Conservation (phyloP, 2,113 vertebrate species). For the Burhinus oedicnemus region DNA sequence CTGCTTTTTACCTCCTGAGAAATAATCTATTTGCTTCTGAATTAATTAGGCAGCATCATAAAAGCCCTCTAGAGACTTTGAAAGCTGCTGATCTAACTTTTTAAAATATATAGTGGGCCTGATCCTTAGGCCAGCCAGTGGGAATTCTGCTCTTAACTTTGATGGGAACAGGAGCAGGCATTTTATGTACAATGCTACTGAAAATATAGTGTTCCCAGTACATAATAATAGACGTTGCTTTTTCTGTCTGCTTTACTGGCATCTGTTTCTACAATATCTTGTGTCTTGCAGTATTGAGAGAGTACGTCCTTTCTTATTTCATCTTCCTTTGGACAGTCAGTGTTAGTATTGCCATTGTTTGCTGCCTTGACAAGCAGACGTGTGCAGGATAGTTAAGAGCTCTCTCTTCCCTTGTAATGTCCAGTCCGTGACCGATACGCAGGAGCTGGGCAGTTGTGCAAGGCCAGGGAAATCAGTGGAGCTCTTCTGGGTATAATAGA, state of each 20-base stretch:
- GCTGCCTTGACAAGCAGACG: neutral
- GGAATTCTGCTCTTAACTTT: conserved; percentile 8
- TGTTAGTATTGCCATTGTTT: neutral
- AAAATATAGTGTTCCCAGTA: neutral
- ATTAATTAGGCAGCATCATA: conserved; percentile 62
- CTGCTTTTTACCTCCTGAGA: conserved; percentile 61
- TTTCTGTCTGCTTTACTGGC: neutral
- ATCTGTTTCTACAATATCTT: neutral
- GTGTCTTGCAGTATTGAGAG: neutral
- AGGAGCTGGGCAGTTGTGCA: neutral
- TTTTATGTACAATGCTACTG: neutral
- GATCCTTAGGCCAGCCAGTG: neutral
- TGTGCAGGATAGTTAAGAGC: neutral
- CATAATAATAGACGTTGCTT: neutral
- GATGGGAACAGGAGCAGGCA: neutral
- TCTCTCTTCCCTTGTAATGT: neutral
- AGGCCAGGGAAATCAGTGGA: neutral
- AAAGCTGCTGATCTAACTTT: conserved; percentile 51
- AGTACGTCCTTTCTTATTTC: neutral
- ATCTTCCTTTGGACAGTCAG: neutral
- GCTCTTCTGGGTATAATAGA: neutral
- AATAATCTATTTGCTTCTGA: conserved; percentile 62
- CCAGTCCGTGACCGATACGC: neutral
- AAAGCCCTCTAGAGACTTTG: conserved; percentile 25
- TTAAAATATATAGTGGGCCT: neutral